phyloP scores from a whole-genome alignment of 2,113 vertebrate species.

The Python bivittatus region DNA sequence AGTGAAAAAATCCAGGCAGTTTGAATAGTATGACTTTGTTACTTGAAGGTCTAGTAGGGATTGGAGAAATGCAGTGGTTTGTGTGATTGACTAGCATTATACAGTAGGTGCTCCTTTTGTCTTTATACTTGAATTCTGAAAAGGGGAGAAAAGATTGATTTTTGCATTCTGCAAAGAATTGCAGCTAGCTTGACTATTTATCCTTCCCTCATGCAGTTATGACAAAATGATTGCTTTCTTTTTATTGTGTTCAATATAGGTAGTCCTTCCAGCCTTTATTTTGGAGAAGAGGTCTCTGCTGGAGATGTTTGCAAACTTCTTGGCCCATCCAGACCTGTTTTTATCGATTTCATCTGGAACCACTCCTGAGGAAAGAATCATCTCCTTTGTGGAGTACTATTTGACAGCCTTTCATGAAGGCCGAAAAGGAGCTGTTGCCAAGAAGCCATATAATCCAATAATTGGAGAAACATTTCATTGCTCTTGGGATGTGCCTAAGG shows the following conservation, averaged over 20 bases:
- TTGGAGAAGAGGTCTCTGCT: conserved; percentile 94
- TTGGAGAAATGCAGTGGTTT: conserved; percentile 7
- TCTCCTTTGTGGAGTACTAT: conserved; percentile 95
- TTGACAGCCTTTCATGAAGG: conserved; percentile 95
- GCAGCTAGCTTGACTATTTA: conserved; percentile 36
- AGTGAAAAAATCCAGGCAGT: neutral
- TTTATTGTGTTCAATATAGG: conserved; percentile 74
- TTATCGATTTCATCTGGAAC: conserved; percentile 84
- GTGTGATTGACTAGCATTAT: neutral
- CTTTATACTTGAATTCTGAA: conserved; percentile 16
- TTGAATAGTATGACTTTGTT: neutral
- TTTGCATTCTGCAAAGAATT: conserved; percentile 13
- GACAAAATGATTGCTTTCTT: conserved; percentile 50
- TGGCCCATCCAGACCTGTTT: conserved; percentile 95
- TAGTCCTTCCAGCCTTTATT: conserved; percentile 95
- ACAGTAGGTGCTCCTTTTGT: neutral
- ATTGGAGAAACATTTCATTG: conserved; percentile 95
- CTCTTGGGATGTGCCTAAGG: conserved; percentile 91
- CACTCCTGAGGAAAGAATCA: conserved; percentile 88
- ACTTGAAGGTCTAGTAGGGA: neutral
- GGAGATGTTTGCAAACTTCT: conserved; percentile 98
- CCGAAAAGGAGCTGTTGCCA: conserved; percentile 92
- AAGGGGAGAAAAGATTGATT: neutral
- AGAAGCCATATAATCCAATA: conserved; percentile 96
- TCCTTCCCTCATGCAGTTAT: neutral